Evolutionary conservation across 2,113 vertebrate species (phyloP), one percentile per base, ranked within the genome.

Genomic region (Ursus arctos): DNA sequence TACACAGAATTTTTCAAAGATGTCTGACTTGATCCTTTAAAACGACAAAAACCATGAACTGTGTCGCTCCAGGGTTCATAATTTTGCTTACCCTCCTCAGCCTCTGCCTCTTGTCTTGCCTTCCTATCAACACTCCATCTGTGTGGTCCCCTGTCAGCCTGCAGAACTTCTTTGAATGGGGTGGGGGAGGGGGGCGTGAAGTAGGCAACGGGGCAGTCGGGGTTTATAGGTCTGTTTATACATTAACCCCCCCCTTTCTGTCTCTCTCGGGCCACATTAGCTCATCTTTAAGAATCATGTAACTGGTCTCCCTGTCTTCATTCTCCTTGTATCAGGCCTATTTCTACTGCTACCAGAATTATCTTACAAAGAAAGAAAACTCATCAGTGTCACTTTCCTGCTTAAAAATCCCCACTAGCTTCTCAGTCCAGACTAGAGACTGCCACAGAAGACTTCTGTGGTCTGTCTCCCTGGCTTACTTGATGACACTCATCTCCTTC

Each of bases 1-100:
- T 99, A 99, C 99, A 99, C 94, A 98, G 98, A 99, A 98, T 98
- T 99, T 98, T 99, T 95, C 98, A 98, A 98, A 98, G 97, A 98
- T 98, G 97, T 98, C 99, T 98, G 98, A 97, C 97, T 99, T 98
- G 98, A 99, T 99, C 98, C 98, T 96, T 99, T 99, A 98, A 98
- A 96, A 98, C 98, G 96, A 98, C 98, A 98, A 98, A 98, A 98
- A 97, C 98, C 98, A 98, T 98, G 98, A 98, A 98, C 98, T 98
- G 40, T 98, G 95, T 98, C 98, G 98, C 98, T 98, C 97, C 98
- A 95, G 98, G 97, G 97, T 98, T 98, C 97, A 97, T 98, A 98
- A 98, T 98, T 98, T 99, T 98, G 97, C 96, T 98, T 98, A 97
- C 96, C 97, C 98, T 98, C 88, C 92, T 97, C 81, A 91, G 81